A percentile compares a stretch with the other conserved stretches of the same genome.
These are phyloP conservation scores for Zoanthus sociatus DNA, from an alignment of 92 coral and sea anemone species.

Conservation along the genomic window DNA sequence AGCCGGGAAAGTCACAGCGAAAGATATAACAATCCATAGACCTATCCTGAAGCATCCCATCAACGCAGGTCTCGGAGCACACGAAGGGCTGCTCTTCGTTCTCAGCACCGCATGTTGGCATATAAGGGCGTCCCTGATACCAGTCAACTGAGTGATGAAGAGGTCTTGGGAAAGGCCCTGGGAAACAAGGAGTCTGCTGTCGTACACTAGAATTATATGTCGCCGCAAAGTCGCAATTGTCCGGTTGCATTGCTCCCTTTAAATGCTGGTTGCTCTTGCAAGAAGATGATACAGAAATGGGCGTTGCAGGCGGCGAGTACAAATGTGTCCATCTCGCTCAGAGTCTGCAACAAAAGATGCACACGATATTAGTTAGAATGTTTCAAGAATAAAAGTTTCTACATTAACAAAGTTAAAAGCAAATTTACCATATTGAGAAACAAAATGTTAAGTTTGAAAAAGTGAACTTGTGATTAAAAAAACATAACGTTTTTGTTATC, in stretches of 20 bases:
- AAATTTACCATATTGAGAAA: background rate
- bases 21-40: conserved; percentile 54
- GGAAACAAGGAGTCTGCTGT: background rate
- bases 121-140: background rate
- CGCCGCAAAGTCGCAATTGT: conserved; percentile 9
- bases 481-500: background rate
- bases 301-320: conserved; percentile 61
- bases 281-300: conserved; percentile 34
- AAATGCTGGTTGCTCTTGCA: conserved; percentile 35
- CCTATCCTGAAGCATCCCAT: conserved; percentile 14
- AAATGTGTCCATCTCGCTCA: conserved; percentile 77
- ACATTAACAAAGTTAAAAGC: background rate
- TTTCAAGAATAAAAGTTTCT: conserved; percentile 1
- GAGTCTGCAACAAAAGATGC: conserved; percentile 64
- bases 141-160: conserved; percentile 16
- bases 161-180: conserved; percentile 17
- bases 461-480: background rate
- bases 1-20: conserved; percentile 84
- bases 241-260: conserved; percentile 11
- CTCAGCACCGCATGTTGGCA: conserved; percentile 8
- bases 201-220: background rate
- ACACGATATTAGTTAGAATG: background rate
- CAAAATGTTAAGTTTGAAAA: background rate
- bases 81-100: conserved; percentile 18
- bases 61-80: conserved; percentile 23